phyloP scores from a whole-genome alignment of 2,888 invertebrate species.

The Scaeva pyrastri region DNA sequence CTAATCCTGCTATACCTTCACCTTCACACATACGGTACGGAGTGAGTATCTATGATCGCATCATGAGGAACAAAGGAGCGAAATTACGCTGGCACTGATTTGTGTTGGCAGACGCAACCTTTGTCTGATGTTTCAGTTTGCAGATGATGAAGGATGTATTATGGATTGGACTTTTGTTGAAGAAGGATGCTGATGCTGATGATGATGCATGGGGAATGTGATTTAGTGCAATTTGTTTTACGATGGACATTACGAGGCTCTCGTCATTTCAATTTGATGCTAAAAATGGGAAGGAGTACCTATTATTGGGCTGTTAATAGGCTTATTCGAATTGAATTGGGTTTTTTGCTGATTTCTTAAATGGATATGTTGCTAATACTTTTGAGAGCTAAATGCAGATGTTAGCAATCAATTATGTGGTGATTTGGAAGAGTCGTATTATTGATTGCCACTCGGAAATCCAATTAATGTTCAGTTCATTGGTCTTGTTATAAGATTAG shows the following conservation, averaged over 20 bases:
- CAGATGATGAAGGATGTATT: constrained; percentile 30
- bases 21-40: too few relatives aligned
- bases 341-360: background rate
- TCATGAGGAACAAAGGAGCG: constrained; percentile 61
- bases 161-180: background rate
- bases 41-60: too few relatives aligned
- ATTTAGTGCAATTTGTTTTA: constrained; percentile 64
- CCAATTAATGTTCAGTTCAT: too few relatives aligned
- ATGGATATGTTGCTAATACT: background rate
- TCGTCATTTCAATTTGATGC: constrained; percentile 69
- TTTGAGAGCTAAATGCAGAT: background rate
- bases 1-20: background rate
- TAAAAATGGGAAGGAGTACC: constrained; percentile 13
- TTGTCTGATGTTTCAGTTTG: constrained; percentile 21
- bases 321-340: constrained; percentile 38
- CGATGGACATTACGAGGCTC: constrained; percentile 59
- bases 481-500: too few relatives aligned
- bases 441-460: too few relatives aligned
- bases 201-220: constrained; percentile 60
- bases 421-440: background rate
- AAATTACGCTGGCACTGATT: constrained; percentile 60
- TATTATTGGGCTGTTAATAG: constrained; percentile 50
- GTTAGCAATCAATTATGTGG: background rate
- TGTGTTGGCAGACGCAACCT: constrained; percentile 68
- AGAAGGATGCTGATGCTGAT: background rate